Percentiles rank a stretch among this genome's conserved stretches.
phyloP scores from a whole-genome alignment of 2,888 invertebrate genomes.

The Cryptophagus acutangulus region DNA sequence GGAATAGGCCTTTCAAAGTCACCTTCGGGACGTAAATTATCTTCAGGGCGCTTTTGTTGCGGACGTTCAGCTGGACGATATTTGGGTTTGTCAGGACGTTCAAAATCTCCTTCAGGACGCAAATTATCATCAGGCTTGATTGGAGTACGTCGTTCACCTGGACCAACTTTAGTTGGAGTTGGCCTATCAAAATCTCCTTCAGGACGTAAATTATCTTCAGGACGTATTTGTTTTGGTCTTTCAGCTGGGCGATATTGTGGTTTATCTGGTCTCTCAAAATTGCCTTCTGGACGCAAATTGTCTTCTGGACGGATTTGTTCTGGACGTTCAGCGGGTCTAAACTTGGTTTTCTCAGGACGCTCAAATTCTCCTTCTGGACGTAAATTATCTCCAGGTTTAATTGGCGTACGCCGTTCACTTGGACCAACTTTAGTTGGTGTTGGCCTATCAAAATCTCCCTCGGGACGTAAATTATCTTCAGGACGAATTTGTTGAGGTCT shows the following conservation, averaged over 20 bases:
- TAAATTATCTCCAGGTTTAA: conserved; percentile 50
- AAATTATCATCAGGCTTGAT: conserved; percentile 48
- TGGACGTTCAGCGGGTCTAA: conserved; percentile 47
- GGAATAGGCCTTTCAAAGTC: conserved; percentile 47
- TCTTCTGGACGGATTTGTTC: conserved; percentile 46
- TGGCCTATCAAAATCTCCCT: conserved; percentile 47
- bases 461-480: conserved; percentile 47
- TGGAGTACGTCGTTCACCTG: conserved; percentile 44
- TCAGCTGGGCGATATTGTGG: conserved; percentile 40
- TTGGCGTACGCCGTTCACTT: conserved; percentile 48
- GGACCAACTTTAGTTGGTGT: conserved; percentile 33
- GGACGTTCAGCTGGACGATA: conserved; percentile 45
- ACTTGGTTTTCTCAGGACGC: conserved; percentile 39
- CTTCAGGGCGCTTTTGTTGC: conserved; percentile 49
- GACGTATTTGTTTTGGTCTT: conserved; percentile 43
- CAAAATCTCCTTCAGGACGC: conserved; percentile 54
- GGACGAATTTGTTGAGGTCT: no score
- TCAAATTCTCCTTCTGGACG: conserved; percentile 50
- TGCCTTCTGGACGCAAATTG: conserved; percentile 48
- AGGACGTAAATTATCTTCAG: conserved; percentile 51
- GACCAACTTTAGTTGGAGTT: conserved; percentile 42
- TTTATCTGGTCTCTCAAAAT: conserved; percentile 46
- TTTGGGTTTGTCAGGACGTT: conserved; percentile 45
- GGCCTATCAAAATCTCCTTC: conserved; percentile 54
- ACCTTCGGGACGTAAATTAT: conserved; percentile 51